A percentile compares a stretch with the other conserved stretches of the same genome.
phyloP scores from a whole-genome alignment of 2,888 invertebrate species.

The Maniola hyperantus region DNA sequence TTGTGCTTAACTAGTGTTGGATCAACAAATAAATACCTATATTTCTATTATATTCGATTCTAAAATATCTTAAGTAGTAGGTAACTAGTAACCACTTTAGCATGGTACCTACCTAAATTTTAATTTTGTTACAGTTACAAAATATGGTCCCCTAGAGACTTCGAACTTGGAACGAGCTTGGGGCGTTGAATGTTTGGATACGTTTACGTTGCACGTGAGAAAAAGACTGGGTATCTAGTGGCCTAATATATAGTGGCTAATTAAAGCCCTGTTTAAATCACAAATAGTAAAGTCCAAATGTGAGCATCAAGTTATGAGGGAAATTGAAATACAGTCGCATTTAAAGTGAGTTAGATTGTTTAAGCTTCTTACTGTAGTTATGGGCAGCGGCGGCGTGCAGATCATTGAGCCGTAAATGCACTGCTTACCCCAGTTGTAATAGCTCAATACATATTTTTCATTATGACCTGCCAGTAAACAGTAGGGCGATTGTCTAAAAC shows the following conservation, averaged over 20 bases:
- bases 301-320: slow-evolving; percentile 92
- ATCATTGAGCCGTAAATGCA: too few species aligned
- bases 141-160: slow-evolving; percentile 91
- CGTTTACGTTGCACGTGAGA: slow-evolving; percentile 94
- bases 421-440: too few species aligned
- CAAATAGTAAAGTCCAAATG: slow-evolving; percentile 89
- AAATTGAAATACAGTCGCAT: slow-evolving; percentile 96
- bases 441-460: too few species aligned
- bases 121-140: slow-evolving; percentile 76
- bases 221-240: slow-evolving; percentile 87
- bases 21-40: too few species aligned
- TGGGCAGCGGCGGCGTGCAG: too few species aligned
- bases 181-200: slow-evolving; percentile 97
- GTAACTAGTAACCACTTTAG: too few species aligned
- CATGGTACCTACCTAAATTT: neutral
- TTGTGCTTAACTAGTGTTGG: too few species aligned
- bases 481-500: too few species aligned
- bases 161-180: slow-evolving; percentile 93
- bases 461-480: too few species aligned
- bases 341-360: slow-evolving; percentile 73
- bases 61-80: too few species aligned
- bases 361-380: neutral
- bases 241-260: too few species aligned
- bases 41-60: too few species aligned
- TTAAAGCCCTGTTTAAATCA: slow-evolving; percentile 91